These are phyloP conservation scores for Atherinosoma microstoma DNA, from an alignment of 2,797 vertebrate genomes.

Conservation along the genomic window DNA sequence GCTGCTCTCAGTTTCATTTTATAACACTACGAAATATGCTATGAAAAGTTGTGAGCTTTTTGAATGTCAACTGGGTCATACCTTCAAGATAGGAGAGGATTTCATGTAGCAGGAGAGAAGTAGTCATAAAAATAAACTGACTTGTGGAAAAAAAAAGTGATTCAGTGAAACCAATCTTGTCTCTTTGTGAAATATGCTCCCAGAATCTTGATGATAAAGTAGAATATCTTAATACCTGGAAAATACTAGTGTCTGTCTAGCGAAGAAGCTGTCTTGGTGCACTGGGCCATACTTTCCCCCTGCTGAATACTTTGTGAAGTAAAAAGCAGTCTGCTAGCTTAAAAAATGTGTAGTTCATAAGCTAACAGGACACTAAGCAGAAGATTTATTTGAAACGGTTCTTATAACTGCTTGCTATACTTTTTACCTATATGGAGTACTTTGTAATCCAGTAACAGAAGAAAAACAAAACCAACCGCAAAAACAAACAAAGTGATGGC, in stretches of 20 bases:
- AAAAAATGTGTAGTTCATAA: neutral
- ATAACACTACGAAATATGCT: neutral
- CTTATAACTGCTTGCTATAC: neutral
- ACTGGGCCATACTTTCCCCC: neutral
- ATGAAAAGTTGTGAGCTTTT: slow-evolving; percentile 7
- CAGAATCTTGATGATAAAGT: neutral
- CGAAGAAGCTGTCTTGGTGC: neutral
- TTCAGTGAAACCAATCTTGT: neutral
- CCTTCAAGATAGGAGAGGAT: neutral
- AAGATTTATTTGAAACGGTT: neutral
- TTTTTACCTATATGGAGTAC: neutral
- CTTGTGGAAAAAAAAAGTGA: neutral
- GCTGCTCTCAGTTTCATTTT: slow-evolving; percentile 4
- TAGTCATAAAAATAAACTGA: neutral
- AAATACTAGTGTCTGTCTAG: neutral
- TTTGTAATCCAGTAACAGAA: neutral
- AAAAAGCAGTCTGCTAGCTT: neutral
- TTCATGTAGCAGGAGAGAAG: neutral
- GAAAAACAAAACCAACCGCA: neutral
- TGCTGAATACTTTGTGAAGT: neutral
- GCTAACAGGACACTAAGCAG: neutral
- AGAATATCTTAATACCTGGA: neutral
- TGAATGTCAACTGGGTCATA: neutral
- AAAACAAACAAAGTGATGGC: too few species aligned
- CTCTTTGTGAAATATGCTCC: neutral